These are phyloP conservation scores for Thinocorus orbignyianus DNA, from an alignment of 2,113 vertebrate genomes.

Conservation along the genomic window DNA sequence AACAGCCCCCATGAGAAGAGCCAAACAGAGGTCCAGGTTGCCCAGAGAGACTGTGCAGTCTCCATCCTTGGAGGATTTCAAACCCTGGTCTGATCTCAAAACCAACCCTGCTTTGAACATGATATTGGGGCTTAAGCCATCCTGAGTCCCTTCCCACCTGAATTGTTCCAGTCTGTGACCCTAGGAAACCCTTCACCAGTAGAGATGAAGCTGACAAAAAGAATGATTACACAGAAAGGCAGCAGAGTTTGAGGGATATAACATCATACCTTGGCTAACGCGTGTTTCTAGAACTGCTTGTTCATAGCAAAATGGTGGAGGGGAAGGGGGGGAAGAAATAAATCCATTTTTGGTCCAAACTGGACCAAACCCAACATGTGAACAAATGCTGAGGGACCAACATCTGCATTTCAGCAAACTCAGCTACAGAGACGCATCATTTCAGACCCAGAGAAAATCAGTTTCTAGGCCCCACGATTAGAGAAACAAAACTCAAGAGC, in stretches of 20 bases:
- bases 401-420: conserved; percentile 41
- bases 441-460: neutral
- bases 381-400: neutral
- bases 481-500: conserved; percentile 3
- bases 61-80: neutral
- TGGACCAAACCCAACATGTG: neutral
- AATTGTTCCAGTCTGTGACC: neutral
- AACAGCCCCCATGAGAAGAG: neutral
- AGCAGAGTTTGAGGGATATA: neutral
- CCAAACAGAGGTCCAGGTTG: fast-evolving
- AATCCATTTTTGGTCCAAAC: neutral
- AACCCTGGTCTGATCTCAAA: neutral
- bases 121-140: neutral
- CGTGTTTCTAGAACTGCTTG: neutral
- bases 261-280: neutral
- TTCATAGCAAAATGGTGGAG: neutral
- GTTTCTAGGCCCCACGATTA: neutral
- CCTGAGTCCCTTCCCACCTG: neutral
- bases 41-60: neutral
- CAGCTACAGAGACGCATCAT: neutral
- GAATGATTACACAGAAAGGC: neutral
- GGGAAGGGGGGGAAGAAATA: neutral
- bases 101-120: neutral
- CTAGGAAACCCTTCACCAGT: neutral
- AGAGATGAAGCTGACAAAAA: neutral